These are phyloP conservation scores for Brachionus rubens DNA, from an alignment of 1,140 invertebrate genomes.

Conservation along the genomic window DNA sequence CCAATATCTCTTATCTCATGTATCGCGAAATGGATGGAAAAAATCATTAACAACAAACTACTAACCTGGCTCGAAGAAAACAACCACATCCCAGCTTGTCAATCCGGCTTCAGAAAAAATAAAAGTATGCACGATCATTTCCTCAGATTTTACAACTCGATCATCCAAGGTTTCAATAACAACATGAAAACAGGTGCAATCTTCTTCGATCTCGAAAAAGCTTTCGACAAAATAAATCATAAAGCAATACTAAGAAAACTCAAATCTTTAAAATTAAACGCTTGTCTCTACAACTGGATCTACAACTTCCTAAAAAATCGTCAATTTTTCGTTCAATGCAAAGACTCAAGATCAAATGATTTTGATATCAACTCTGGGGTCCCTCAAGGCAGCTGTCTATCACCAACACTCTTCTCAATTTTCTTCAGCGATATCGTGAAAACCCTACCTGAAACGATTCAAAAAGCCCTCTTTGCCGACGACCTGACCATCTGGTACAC, in stretches of 20 bases:
- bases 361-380: not conserved
- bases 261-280: conserved; percentile 6
- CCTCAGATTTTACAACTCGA: not conserved
- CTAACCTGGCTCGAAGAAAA: conserved; percentile 30
- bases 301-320: not conserved
- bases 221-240: conserved; percentile 27
- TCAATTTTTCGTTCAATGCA: not conserved
- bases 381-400: not conserved
- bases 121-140: not conserved
- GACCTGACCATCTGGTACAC: not conserved
- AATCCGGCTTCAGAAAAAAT: conserved; percentile 37
- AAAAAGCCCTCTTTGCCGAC: not conserved
- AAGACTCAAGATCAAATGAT: not conserved
- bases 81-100: not conserved
- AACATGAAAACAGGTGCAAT: not conserved
- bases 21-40: conserved; percentile 46
- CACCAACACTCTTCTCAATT: not conserved
- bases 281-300: not conserved
- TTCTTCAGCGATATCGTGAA: not conserved
- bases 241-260: not conserved
- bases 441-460: not conserved
- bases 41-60: conserved; percentile 31
- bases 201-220: conserved; percentile 30
- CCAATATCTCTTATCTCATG: conserved; percentile 46
- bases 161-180: not conserved